Percentiles rank a stretch among this genome's conserved stretches.
Conservation (phyloP, 23 tunicate species). For the Corella eumyota region DNA sequence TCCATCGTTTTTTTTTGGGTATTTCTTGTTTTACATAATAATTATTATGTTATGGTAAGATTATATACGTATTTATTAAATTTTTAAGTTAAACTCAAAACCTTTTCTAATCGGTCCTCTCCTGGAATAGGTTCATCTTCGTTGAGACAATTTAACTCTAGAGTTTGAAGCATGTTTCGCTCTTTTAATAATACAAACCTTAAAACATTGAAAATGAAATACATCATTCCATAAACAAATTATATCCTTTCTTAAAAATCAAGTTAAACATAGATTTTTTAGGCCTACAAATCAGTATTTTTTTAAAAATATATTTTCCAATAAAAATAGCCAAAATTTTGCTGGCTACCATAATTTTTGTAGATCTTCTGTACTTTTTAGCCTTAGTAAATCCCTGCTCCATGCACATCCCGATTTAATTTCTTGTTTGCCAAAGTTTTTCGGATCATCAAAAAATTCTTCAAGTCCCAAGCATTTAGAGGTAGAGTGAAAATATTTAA, state of each 20-base stretch:
- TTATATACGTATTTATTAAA: background rate
- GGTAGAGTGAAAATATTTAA: too few relatives aligned
- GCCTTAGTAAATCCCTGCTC: conserved; percentile 54
- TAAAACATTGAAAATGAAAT: background rate
- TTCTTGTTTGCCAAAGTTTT: conserved; percentile 43
- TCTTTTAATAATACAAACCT: conserved; percentile 87
- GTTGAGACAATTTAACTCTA: conserved; percentile 27
- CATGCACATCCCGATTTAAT: conserved; percentile 58
- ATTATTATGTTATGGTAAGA: background rate
- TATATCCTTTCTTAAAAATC: too few relatives aligned
- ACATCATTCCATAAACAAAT: too few relatives aligned
- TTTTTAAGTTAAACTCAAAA: background rate
- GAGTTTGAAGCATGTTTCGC: conserved; percentile 78
- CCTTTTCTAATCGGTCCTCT: conserved; percentile 78
- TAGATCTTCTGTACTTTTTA: conserved; percentile 66
- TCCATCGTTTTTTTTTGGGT: too few relatives aligned
- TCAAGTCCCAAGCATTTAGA: conserved; percentile 44
- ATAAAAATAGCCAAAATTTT: too few relatives aligned
- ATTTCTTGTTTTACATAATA: too few relatives aligned
- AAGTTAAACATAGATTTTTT: too few relatives aligned
- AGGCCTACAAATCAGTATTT: too few relatives aligned
- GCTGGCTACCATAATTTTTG: conserved; percentile 66
- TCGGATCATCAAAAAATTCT: conserved; percentile 75
- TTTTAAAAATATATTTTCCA: too few relatives aligned
- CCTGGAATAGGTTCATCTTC: conserved; percentile 87